These are phyloP conservation scores for Ploceus nigricollis DNA, from an alignment of 2,113 vertebrate genomes.

Conservation along the genomic window DNA sequence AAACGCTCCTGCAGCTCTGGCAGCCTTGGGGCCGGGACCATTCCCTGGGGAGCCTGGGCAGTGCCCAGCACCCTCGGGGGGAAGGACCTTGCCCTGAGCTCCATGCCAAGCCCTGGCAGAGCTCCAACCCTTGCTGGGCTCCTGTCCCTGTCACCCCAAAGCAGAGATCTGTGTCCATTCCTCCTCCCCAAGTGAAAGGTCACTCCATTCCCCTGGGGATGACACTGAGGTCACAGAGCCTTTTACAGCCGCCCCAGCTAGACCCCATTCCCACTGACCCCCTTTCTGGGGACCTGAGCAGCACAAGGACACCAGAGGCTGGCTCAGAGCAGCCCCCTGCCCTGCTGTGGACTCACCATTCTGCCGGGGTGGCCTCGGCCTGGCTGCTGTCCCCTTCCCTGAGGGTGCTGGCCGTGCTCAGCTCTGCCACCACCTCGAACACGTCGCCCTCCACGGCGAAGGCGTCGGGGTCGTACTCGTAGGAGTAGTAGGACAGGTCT, in stretches of 20 bases:
- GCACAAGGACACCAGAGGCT: rapidly evolving
- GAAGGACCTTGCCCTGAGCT: neutral
- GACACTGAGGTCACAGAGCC: neutral
- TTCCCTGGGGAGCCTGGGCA: neutral
- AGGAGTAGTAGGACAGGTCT: constrained; percentile 87
- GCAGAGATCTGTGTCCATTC: neutral
- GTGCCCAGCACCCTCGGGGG: neutral
- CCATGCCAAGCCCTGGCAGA: neutral
- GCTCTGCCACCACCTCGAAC: constrained; percentile 43
- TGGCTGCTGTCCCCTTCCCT: neutral
- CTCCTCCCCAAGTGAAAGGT: neutral
- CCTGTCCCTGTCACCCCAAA: neutral
- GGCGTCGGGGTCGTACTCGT: constrained; percentile 82
- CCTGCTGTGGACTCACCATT: constrained; percentile 31
- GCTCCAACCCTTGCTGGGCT: neutral
- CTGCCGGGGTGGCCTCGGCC: neutral
- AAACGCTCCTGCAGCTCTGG: neutral
- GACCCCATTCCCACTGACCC: neutral
- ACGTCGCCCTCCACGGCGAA: constrained; percentile 69
- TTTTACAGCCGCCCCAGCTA: neutral
- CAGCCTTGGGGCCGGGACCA: neutral
- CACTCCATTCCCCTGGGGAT: neutral
- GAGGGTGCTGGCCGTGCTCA: neutral
- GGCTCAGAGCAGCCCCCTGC: neutral
- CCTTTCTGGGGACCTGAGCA: neutral